Conservation (phyloP, 2,113 vertebrate species). For the Pteropus alecto region DNA sequence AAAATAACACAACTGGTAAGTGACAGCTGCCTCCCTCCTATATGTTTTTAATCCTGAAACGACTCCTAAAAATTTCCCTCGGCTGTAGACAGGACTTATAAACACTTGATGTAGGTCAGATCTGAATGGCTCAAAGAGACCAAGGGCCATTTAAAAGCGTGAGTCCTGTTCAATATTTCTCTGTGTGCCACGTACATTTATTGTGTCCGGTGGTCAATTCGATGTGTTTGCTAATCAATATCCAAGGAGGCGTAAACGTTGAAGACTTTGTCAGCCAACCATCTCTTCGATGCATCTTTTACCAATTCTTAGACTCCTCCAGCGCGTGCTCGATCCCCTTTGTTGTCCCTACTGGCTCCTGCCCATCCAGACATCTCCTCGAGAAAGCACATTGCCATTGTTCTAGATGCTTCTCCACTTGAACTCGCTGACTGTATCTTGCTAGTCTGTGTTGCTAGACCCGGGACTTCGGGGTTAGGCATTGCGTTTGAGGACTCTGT, state of each 20-base stretch:
- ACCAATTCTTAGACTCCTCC: not conserved
- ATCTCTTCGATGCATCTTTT: not conserved
- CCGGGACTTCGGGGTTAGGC: no score
- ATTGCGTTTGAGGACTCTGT: not conserved
- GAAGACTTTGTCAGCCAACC: not conserved
- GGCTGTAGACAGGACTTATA: not conserved
- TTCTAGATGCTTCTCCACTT: no score
- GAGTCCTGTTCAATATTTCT: not conserved
- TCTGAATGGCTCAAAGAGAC: not conserved
- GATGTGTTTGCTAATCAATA: not conserved
- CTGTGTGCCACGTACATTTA: not conserved
- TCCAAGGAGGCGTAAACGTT: not conserved
- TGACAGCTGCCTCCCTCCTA: no score
- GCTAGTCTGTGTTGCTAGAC: no score
- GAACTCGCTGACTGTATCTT: rapidly evolving
- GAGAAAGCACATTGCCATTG: no score
- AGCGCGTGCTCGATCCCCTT: not conserved
- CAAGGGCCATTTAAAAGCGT: not conserved
- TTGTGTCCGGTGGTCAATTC: no score
- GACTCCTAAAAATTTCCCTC: not conserved
- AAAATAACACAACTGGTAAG: no score
- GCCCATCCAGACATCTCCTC: rapidly evolving
- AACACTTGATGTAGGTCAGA: not conserved
- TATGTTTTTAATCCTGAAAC: no score
- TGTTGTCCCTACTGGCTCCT: not conserved